A percentile compares a stretch with the other conserved stretches of the same genome.
These are phyloP conservation scores for Eupithecia vulgata DNA, from an alignment of 2,888 invertebrate species.

Conservation along the genomic window DNA sequence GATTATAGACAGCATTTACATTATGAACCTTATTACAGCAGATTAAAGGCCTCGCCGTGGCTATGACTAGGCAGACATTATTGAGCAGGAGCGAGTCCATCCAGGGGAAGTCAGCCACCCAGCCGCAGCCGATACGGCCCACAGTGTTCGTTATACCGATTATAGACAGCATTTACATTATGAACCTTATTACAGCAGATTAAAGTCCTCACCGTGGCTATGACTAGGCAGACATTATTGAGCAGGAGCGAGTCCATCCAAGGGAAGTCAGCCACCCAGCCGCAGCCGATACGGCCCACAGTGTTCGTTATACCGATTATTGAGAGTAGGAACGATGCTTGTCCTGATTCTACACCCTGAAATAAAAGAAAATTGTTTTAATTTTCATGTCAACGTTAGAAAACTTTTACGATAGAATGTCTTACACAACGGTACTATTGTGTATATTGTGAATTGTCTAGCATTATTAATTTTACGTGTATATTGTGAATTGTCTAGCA, in stretches of 20 bases:
- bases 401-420: too few species aligned
- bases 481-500: too few species aligned
- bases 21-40: too few species aligned
- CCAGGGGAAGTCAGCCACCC: constrained; percentile 95
- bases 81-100: constrained; percentile 97
- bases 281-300: constrained; percentile 94
- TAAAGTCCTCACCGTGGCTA: constrained; percentile 88
- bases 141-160: constrained; percentile 97
- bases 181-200: not conserved
- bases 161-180: constrained; percentile 85
- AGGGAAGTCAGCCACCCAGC: constrained; percentile 95
- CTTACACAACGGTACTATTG: too few species aligned
- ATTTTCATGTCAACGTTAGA: too few species aligned
- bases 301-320: constrained; percentile 98
- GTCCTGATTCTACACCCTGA: constrained; percentile 88
- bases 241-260: constrained; percentile 95
- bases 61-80: constrained; percentile 95
- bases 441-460: too few species aligned
- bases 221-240: constrained; percentile 95
- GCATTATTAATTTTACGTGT: too few species aligned
- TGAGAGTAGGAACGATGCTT: constrained; percentile 90
- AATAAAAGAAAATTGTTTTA: constrained; percentile 47
- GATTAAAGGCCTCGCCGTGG: constrained; percentile 86
- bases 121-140: constrained; percentile 95
- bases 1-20: constrained; percentile 88